Conservation (phyloP, 2,888 invertebrate species). For the Formica aserva region DNA sequence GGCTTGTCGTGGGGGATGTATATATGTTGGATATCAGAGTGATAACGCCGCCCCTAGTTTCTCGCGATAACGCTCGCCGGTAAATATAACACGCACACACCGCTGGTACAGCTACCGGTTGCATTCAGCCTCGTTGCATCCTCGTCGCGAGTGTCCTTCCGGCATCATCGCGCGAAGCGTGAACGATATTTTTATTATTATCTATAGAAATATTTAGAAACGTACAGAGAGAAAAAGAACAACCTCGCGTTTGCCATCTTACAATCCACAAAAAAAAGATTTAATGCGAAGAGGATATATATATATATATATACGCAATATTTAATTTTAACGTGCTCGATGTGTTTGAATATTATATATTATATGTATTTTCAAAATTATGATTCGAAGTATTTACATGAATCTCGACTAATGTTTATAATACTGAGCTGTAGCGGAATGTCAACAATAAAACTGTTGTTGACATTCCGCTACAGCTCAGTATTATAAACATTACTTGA, state of each 20-base stretch:
- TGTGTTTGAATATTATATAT: no score
- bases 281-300: no score
- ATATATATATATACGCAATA: no score
- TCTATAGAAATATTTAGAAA: no score
- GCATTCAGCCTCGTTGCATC: conserved; percentile 7
- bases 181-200: no score
- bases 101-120: conserved; percentile 44
- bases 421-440: not conserved
- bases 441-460: not conserved
- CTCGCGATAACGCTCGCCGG: conserved; percentile 75
- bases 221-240: no score
- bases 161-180: not conserved
- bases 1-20: conserved; percentile 79
- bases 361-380: not conserved
- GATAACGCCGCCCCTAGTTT: conserved; percentile 80
- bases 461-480: not conserved
- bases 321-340: no score
- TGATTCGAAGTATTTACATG: not conserved
- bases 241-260: no score
- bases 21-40: conserved; percentile 83
- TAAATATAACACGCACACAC: not conserved
- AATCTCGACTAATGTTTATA: not conserved
- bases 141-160: conserved; percentile 16
- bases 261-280: no score
- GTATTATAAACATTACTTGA: not conserved